Conservation (phyloP, 2,888 invertebrate genomes). For the Protophormia terraenovae region DNA sequence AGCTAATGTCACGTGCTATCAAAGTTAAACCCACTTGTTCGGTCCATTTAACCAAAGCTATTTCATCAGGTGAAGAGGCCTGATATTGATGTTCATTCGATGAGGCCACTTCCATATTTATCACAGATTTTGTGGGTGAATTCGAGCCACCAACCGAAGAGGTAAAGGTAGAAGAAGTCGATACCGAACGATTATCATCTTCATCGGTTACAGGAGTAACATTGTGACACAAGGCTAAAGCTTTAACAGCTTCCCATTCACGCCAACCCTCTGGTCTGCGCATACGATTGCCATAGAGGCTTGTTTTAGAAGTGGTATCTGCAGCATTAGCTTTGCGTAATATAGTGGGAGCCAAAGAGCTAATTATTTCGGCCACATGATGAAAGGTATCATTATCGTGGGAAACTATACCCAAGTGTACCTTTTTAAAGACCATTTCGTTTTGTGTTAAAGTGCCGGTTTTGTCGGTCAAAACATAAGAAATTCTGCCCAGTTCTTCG, state of each 20-base stretch:
- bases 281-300: conserved; percentile 81
- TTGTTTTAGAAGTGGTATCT: conserved; percentile 48
- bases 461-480: conserved; percentile 98
- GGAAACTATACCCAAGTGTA: conserved; percentile 96
- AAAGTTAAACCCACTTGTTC: conserved; percentile 88
- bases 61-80: conserved; percentile 96
- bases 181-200: conserved; percentile 78
- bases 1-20: conserved; percentile 83
- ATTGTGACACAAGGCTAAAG: conserved; percentile 98
- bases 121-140: conserved; percentile 80
- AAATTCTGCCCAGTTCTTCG: conserved; percentile 97
- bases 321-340: conserved; percentile 71
- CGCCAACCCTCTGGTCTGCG: conserved; percentile 87
- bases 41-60: conserved; percentile 95
- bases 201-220: conserved; percentile 97
- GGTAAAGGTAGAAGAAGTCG: conserved; percentile 77
- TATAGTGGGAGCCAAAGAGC: conserved; percentile 75
- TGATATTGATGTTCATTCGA: conserved; percentile 83
- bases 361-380: conserved; percentile 80
- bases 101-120: conserved; percentile 77
- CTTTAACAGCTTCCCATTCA: conserved; percentile 94
- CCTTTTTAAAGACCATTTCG: conserved; percentile 98
- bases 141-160: conserved; percentile 74
- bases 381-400: conserved; percentile 87
- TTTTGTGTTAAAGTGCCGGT: conserved; percentile 99